Conservation (phyloP, 2,888 invertebrate genomes). For the Nomada hirtipes region DNA sequence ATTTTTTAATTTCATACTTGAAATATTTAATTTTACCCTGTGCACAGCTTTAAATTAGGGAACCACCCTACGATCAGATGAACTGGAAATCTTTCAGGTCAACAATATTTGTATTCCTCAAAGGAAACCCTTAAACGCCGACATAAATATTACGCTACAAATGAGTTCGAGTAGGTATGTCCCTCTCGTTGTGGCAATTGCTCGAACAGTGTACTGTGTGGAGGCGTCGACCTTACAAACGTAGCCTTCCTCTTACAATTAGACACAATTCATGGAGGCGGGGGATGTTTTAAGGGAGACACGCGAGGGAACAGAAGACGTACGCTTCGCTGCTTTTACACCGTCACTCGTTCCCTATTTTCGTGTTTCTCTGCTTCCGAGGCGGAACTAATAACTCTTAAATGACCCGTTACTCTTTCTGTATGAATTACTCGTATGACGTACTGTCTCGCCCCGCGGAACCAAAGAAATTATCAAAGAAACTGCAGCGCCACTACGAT, state of each 20-base stretch:
- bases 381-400: constrained; percentile 76
- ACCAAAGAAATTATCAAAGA: not conserved
- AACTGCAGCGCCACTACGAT: not conserved
- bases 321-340: constrained; percentile 59
- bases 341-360: constrained; percentile 55
- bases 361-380: constrained; percentile 59
- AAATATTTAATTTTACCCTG: no score
- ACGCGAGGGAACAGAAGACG: constrained; percentile 42
- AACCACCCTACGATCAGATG: not conserved
- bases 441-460: constrained; percentile 3
- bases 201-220: constrained; percentile 26
- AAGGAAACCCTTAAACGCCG: constrained; percentile 12
- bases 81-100: not conserved
- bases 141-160: constrained; percentile 35
- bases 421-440: constrained; percentile 22
- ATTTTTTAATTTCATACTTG: no score
- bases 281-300: constrained; percentile 57
- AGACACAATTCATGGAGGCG: constrained; percentile 24
- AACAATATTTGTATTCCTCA: constrained; percentile 15
- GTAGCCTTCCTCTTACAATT: constrained; percentile 41
- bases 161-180: constrained; percentile 18
- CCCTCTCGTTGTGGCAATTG: constrained; percentile 36
- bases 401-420: constrained; percentile 71
- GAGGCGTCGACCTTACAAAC: constrained; percentile 46
- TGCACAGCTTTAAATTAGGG: not conserved